These are phyloP conservation scores for Anthoptus insignis DNA, from an alignment of 2,888 invertebrate species.

Conservation along the genomic window DNA sequence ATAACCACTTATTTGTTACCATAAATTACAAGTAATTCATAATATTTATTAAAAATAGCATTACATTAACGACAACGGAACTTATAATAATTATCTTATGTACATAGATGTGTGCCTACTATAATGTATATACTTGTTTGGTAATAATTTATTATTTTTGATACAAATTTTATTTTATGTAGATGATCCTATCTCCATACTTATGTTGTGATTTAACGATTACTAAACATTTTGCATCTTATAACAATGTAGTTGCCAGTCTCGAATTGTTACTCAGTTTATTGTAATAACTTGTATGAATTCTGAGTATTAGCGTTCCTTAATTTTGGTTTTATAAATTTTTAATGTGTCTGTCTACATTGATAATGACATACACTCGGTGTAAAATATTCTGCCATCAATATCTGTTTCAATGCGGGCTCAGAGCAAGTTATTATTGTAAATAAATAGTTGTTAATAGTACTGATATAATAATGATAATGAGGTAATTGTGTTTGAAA, in stretches of 20 bases:
- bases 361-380: not conserved
- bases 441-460: slow-evolving; percentile 37
- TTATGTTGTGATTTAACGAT: not conserved
- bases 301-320: slow-evolving; percentile 1
- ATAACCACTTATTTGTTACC: slow-evolving; percentile 30
- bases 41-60: slow-evolving; percentile 19
- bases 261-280: not conserved
- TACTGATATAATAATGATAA: slow-evolving; percentile 24
- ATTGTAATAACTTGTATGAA: slow-evolving; percentile 4
- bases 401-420: slow-evolving; percentile 26
- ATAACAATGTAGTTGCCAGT: not conserved
- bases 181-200: not conserved
- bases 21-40: slow-evolving; percentile 20
- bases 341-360: not conserved
- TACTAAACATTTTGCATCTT: not conserved
- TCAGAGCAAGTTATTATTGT: slow-evolving; percentile 46
- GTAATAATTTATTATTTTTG: slow-evolving; percentile 11
- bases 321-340: slow-evolving; percentile 8
- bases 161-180: slow-evolving; percentile 6
- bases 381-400: slow-evolving; percentile 20
- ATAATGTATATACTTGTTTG: slow-evolving; percentile 7
- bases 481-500: not conserved
- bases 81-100: slow-evolving; percentile 18
- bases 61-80: slow-evolving; percentile 12
- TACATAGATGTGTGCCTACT: slow-evolving; percentile 14